phyloP scores from a whole-genome alignment of 1,140 invertebrate species.

The Brachionus rubens region DNA sequence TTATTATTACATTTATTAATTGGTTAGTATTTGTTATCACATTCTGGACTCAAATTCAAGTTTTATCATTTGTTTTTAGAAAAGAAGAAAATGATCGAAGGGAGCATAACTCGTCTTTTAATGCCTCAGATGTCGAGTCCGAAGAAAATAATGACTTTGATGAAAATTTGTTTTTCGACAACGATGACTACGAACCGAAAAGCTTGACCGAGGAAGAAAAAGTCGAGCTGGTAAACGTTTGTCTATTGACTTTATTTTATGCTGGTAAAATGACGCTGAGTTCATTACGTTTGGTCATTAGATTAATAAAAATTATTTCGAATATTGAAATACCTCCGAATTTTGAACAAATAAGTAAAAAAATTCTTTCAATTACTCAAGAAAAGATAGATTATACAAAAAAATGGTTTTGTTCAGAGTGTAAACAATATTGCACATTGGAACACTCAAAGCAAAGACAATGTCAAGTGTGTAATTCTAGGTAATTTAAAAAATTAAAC shows the following conservation, averaged over 20 bases:
- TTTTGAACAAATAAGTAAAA: not conserved
- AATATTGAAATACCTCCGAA: not conserved
- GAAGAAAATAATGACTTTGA: not conserved
- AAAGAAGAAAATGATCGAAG: not conserved
- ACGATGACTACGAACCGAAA: too few relatives aligned
- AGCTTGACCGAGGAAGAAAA: too few relatives aligned
- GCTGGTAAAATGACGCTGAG: not conserved
- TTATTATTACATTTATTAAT: too few relatives aligned
- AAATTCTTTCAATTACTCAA: not conserved
- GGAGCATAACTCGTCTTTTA: not conserved
- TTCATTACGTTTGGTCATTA: not conserved
- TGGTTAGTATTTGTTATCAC: too few relatives aligned
- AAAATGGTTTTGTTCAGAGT: constrained; percentile 11
- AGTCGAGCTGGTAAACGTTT: too few relatives aligned
- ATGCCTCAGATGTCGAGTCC: not conserved
- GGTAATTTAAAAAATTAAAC: not conserved
- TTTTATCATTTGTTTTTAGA: too few relatives aligned
- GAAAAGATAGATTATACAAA: not conserved
- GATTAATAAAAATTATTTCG: not conserved
- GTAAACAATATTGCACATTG: not conserved
- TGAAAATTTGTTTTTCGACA: too few relatives aligned
- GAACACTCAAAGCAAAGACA: not conserved
- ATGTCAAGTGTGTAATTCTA: not conserved
- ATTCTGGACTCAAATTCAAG: too few relatives aligned
- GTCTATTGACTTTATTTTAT: constrained; percentile 11